Evolutionary conservation across 2,113 vertebrate species (phyloP).

Genomic region (Pao palembangensis): DNA sequence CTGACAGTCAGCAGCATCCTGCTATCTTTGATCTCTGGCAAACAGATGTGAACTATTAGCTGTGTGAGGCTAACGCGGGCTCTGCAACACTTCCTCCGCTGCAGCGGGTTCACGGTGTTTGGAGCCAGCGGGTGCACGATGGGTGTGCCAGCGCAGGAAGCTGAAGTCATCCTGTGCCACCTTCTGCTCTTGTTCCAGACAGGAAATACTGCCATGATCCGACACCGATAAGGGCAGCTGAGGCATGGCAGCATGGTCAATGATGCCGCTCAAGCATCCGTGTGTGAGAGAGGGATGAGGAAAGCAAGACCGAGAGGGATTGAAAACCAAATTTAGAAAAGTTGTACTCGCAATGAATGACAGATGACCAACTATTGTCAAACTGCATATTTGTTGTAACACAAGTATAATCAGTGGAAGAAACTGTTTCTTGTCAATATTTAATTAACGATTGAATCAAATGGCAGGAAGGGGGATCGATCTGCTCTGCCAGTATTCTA

Average conservation of each 20-base stretch:
- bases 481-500: too few species aligned
- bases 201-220: constrained; percentile 74
- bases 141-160: constrained; percentile 74
- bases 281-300: constrained; percentile 10
- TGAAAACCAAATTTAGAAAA: too few species aligned
- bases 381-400: too few species aligned
- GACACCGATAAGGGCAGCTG: constrained; percentile 67
- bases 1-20: neutral
- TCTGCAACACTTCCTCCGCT: constrained; percentile 16
- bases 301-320: neutral
- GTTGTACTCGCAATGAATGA: too few species aligned
- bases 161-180: constrained; percentile 73
- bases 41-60: constrained; percentile 24
- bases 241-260: constrained; percentile 39
- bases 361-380: too few species aligned
- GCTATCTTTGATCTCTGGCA: constrained; percentile 31
- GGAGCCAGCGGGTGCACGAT: constrained; percentile 35
- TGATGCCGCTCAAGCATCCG: constrained; percentile 26
- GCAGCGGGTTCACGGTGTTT: neutral
- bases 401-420: too few species aligned
- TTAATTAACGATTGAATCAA: too few species aligned
- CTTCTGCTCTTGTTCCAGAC: constrained; percentile 57
- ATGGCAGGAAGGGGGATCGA: too few species aligned
- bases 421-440: too few species aligned
- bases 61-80: neutral